A percentile compares a stretch with the other conserved stretches of the same genome.
Conservation (phyloP, 2,113 vertebrate genomes). For the Beaufortia kweichowensis region DNA sequence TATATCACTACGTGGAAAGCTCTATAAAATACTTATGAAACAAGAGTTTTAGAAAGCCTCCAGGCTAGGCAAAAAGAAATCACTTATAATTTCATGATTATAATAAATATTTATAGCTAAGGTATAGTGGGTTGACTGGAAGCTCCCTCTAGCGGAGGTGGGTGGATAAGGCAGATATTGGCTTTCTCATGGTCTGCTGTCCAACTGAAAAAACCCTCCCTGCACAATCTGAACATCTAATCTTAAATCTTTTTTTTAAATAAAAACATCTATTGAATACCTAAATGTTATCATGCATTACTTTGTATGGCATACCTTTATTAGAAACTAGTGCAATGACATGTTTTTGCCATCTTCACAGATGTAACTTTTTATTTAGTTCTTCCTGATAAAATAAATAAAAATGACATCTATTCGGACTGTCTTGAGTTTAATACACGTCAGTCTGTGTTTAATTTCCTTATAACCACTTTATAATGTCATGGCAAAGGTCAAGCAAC, state of each 20-base stretch:
- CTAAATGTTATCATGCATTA: no score
- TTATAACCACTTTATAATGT: not conserved
- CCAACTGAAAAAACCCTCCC: no score
- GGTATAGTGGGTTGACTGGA: not conserved
- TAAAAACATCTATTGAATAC: no score
- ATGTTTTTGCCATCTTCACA: no score
- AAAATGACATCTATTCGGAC: not conserved
- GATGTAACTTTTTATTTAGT: not conserved
- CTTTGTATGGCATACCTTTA: no score
- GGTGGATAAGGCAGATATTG: not conserved
- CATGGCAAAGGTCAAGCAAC: not conserved
- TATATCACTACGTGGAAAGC: not conserved
- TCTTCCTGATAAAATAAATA: not conserved
- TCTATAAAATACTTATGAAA: not conserved
- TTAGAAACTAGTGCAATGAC: no score
- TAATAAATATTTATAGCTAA: no score
- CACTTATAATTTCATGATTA: not conserved
- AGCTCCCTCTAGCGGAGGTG: not conserved
- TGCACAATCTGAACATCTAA: no score
- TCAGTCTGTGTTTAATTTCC: not conserved
- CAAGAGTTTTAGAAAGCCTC: not conserved
- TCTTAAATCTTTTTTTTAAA: no score
- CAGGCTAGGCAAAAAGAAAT: not conserved
- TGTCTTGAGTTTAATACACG: not conserved
- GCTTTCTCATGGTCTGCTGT: no score